Conservation (phyloP, 2,113 vertebrate genomes). For the Agapornis roseicollis region DNA sequence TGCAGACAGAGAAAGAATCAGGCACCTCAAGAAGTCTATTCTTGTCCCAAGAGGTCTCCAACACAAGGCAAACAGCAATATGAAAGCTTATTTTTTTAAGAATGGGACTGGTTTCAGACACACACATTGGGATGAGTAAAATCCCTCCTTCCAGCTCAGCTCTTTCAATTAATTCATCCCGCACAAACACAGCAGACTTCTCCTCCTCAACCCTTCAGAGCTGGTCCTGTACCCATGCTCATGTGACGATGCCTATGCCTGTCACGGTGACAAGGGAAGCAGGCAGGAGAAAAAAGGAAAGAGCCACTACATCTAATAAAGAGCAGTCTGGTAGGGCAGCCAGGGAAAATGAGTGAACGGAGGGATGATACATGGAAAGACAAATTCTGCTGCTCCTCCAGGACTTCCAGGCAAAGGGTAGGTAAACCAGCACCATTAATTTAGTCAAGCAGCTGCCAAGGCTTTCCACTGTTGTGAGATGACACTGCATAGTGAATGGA, state of each 20-base stretch:
- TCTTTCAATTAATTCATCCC: background rate
- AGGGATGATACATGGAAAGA: background rate
- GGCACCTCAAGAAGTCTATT: accelerated
- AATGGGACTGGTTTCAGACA: background rate
- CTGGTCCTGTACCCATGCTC: background rate
- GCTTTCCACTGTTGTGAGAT: background rate
- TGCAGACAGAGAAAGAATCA: background rate
- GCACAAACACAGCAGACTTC: background rate
- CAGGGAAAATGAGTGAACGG: background rate
- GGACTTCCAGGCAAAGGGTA: background rate
- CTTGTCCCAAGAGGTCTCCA: background rate
- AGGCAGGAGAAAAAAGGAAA: background rate
- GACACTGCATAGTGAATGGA: background rate
- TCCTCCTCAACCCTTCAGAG: background rate
- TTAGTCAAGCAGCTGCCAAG: background rate
- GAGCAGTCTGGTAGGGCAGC: accelerated
- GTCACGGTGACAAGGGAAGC: background rate
- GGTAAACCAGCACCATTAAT: background rate
- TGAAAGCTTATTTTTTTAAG: background rate
- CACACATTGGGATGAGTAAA: background rate
- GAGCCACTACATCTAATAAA: background rate
- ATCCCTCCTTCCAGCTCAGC: background rate
- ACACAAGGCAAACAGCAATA: background rate
- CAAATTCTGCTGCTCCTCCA: background rate
- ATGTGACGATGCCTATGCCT: background rate